phyloP scores from a whole-genome alignment of 2,888 invertebrate genomes.

The Sesia apiformis region DNA sequence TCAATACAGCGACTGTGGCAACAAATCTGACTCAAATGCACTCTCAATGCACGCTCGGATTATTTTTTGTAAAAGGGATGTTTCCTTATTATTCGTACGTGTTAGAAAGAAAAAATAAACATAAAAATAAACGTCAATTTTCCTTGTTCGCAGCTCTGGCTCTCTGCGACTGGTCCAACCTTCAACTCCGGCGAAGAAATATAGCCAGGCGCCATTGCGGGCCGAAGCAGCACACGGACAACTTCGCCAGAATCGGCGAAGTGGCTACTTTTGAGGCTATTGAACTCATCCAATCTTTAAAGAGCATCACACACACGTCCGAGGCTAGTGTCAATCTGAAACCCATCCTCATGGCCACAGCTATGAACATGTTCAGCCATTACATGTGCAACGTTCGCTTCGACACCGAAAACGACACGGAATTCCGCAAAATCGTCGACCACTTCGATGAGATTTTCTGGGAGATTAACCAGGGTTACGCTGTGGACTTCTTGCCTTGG shows the following conservation, averaged over 20 bases:
- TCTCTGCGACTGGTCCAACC: conserved; percentile 89
- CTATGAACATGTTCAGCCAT: conserved; percentile 89
- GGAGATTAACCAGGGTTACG: conserved; percentile 93
- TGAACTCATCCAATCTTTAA: conserved; percentile 75
- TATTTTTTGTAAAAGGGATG: too few relatives aligned
- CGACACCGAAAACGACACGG: conserved; percentile 76
- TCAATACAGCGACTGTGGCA: too few relatives aligned
- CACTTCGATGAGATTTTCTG: conserved; percentile 91
- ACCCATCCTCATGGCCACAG: conserved; percentile 80
- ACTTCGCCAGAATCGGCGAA: conserved; percentile 81
- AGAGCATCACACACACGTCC: conserved; percentile 44
- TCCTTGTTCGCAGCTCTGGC: conserved; percentile 81
- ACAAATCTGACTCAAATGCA: too few relatives aligned
- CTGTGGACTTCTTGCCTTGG: conserved; percentile 90
- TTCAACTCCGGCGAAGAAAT: conserved; percentile 85
- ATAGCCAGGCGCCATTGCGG: conserved; percentile 87
- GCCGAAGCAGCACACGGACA: conserved; percentile 82
- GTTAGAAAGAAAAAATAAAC: background rate
- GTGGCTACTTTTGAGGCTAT: conserved; percentile 79
- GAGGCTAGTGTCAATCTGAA: conserved; percentile 76
- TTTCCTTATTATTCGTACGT: background rate
- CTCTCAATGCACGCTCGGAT: too few relatives aligned
- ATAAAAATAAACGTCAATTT: conserved; percentile 3
- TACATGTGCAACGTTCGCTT: conserved; percentile 91
- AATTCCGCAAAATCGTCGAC: conserved; percentile 80